Base-by-base conservation (phyloP, 2,888 invertebrate genomes). In the Drosophila vallismaia region DNA sequence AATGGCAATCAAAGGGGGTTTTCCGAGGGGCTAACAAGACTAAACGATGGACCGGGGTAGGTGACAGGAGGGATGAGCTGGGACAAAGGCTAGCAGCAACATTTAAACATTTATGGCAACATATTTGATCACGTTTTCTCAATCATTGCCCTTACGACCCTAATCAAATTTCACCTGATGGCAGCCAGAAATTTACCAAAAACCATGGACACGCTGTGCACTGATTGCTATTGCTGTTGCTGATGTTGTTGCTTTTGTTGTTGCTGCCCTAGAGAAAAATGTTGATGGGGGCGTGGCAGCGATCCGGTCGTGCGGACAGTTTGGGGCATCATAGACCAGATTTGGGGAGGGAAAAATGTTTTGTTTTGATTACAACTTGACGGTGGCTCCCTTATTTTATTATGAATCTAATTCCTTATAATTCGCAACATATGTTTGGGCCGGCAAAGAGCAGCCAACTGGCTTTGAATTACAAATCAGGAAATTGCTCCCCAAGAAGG, bases 91-190 rank as follows among this genome's bases (percentile, higher is more conserved):
- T 78, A 75, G 70, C 69, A 59, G 80, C 77, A 79, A 76, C 86
- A 86, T 86, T 85, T 85, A 86, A 86, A 82, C 85, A 81, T 79
- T 85, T 85, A 86, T 81, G 77, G 81, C 81, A 85, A 85, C 85
- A 85, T 85, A 86, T 86, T 86, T 86, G 85, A 86, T 88, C 89
- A 89, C 89, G 90, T 89, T 88, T 89, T 88, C 82, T 85, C 89
- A 89, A 89, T 89, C 86, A 88, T 82, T 82, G 87, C 78, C 78
- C 85, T 88, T 88, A 89, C 86, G 90, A 89, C 90, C 89, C 89
- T 89, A 87, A 89, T 89, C 89, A 89, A 89, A 89, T 88, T 88
- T 88, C 89, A 89, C 89, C 89, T 89, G 89, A 89, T 89, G 89
- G 84, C 79, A 80, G 64, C 75, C 71, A 66, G 69, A 77, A 83